Evolutionary conservation across 1,140 invertebrate species (phyloP).

Genomic region (Campodea augens): DNA sequence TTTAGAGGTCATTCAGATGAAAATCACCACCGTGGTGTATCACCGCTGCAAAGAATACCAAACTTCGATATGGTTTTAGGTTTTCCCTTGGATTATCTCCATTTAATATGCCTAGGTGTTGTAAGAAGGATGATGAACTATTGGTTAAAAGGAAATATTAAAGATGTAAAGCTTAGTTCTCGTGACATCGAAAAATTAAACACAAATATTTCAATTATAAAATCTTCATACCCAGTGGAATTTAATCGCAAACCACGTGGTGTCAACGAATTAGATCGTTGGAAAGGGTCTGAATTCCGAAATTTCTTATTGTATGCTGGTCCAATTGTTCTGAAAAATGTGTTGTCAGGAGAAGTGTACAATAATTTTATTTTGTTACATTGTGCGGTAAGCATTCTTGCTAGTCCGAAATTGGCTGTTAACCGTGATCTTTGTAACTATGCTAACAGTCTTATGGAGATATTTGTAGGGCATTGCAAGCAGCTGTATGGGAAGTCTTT

Average conservation of each 20-base stretch:
- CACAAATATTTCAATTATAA: not conserved
- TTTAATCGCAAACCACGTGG: conserved; percentile 11
- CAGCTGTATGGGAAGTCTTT: conserved; percentile 18
- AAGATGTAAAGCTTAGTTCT: not conserved
- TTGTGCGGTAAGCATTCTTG: conserved; percentile 12
- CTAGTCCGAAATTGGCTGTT: conserved; percentile 1
- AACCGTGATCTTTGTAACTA: conserved; percentile 7
- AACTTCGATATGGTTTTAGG: not conserved
- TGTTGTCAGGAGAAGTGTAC: conserved; percentile 4
- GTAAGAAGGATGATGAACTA: not conserved
- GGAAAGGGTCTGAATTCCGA: conserved; percentile 13
- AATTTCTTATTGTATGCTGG: conserved; percentile 14
- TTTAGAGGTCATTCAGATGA: not conserved
- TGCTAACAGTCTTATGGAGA: conserved; percentile 16
- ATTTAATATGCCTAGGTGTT: not conserved
- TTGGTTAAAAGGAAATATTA: not conserved
- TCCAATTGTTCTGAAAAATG: conserved; percentile 7
- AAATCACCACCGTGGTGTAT: not conserved
- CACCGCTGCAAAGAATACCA: not conserved
- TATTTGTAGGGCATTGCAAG: conserved; percentile 18
- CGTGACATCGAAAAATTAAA: conserved; percentile 3
- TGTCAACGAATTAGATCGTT: conserved; percentile 8
- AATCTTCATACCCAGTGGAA: conserved; percentile 9
- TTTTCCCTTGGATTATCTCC: not conserved
- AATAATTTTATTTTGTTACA: conserved; percentile 11